phyloP scores from a whole-genome alignment of 1,140 invertebrate species.

The Varroa destructor region DNA sequence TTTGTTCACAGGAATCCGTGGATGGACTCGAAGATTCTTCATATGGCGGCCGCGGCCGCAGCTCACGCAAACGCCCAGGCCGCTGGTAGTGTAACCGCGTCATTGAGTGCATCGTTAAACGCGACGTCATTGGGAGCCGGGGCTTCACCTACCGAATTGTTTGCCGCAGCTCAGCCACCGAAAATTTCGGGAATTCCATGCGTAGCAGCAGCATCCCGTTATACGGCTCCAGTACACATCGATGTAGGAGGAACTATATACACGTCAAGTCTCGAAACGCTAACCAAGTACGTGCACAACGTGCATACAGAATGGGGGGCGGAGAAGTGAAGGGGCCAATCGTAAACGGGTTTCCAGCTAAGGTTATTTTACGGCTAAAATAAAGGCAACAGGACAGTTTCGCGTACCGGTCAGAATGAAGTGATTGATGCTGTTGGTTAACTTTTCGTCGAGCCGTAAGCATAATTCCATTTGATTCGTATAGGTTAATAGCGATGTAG shows the following conservation, averaged over 20 bases:
- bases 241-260: constrained; percentile 93
- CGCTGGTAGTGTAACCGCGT: not conserved
- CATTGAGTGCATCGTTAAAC: not conserved
- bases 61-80: constrained; percentile 26
- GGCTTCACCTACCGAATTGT: constrained; percentile 29
- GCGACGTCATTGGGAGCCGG: not conserved
- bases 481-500: too few species aligned
- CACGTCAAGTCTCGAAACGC: constrained; percentile 82
- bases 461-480: too few species aligned
- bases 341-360: not conserved
- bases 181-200: constrained; percentile 62
- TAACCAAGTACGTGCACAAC: constrained; percentile 65
- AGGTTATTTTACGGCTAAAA: too few species aligned
- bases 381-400: too few species aligned
- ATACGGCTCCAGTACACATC: constrained; percentile 89
- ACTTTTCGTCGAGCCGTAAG: too few species aligned
- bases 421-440: too few species aligned
- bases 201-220: constrained; percentile 74
- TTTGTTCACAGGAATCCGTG: constrained; percentile 31
- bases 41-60: constrained; percentile 28
- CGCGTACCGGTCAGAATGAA: too few species aligned
- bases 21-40: constrained; percentile 34
- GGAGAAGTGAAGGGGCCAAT: not conserved
- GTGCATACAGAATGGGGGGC: constrained; percentile 2
- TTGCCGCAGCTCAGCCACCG: constrained; percentile 44